These are phyloP conservation scores for Corythoichthys intestinalis DNA, from an alignment of 2,113 vertebrate genomes.

Conservation along the genomic window DNA sequence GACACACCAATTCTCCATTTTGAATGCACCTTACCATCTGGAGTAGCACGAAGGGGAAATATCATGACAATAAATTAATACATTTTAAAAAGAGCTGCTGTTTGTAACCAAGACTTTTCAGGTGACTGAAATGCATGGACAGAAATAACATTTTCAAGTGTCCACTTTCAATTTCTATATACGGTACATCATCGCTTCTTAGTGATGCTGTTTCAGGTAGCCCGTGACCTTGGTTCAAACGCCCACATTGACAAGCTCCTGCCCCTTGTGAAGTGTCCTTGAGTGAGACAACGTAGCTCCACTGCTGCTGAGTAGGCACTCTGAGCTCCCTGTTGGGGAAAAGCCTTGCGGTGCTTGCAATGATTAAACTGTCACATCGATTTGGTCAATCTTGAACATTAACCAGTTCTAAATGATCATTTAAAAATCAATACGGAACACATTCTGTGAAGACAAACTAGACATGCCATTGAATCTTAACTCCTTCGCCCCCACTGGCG, in stretches of 20 bases:
- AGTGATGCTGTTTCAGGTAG: not conserved
- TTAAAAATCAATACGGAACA: slow-evolving; percentile 15
- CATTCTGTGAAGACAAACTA: not conserved
- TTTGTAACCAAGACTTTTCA: not conserved
- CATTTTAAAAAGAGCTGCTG: not conserved
- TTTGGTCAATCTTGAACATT: slow-evolving; percentile 3
- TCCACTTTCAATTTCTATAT: not conserved
- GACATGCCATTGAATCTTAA: not conserved
- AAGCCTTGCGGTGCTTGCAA: slow-evolving; percentile 9
- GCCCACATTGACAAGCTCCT: slow-evolving; percentile 2
- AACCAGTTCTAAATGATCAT: slow-evolving; percentile 15
- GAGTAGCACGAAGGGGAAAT: too few relatives aligned
- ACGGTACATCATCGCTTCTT: not conserved
- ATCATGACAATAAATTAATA: not conserved
- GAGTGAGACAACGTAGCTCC: slow-evolving; percentile 40
- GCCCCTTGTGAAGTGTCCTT: slow-evolving; percentile 46
- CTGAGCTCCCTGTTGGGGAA: not conserved
- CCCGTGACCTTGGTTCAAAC: slow-evolving; percentile 6
- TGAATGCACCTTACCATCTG: not conserved
- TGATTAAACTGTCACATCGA: slow-evolving; percentile 25
- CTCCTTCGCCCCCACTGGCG: too few relatives aligned
- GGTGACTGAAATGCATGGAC: not conserved
- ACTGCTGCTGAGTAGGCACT: slow-evolving; percentile 32
- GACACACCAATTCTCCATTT: not conserved
- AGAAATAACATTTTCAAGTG: not conserved